Conservation (phyloP, 2,888 invertebrate species). For the Cyaniris semiargus region DNA sequence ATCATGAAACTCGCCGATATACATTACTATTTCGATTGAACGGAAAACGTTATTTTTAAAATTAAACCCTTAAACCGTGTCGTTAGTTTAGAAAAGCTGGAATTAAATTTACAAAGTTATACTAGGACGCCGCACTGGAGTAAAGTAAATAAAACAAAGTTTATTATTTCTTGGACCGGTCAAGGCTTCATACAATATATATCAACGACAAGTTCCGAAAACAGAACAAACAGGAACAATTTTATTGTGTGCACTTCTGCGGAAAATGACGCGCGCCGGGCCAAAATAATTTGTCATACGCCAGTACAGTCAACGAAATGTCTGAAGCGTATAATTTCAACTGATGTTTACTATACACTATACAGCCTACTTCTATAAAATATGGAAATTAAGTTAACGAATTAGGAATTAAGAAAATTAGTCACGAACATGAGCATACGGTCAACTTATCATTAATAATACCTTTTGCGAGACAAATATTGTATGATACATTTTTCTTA, state of each 20-base stretch:
- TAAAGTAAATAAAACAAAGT: slow-evolving; percentile 15
- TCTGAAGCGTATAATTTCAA: slow-evolving; percentile 23
- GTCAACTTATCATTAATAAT: too few relatives aligned
- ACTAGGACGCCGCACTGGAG: background rate
- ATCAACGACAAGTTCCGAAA: slow-evolving; percentile 32
- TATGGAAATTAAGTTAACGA: too few relatives aligned
- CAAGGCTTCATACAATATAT: slow-evolving; percentile 2
- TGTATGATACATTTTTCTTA: too few relatives aligned
- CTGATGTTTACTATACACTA: background rate
- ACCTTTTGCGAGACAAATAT: too few relatives aligned
- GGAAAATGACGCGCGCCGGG: slow-evolving; percentile 46
- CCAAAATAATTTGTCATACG: slow-evolving; percentile 48
- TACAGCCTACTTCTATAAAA: background rate
- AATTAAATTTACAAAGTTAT: slow-evolving; percentile 1
- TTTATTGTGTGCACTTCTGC: slow-evolving; percentile 51
- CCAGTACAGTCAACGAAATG: slow-evolving; percentile 37
- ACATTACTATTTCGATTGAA: too few relatives aligned
- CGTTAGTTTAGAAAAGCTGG: background rate
- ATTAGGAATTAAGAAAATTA: too few relatives aligned
- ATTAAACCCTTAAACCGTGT: background rate
- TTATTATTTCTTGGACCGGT: slow-evolving; percentile 28
- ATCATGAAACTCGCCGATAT: too few relatives aligned
- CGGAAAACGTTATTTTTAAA: background rate
- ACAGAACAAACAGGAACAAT: slow-evolving; percentile 57
- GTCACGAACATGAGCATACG: too few relatives aligned